phyloP scores from a whole-genome alignment of 2,113 vertebrate genomes.

The Bungarus multicinctus region DNA sequence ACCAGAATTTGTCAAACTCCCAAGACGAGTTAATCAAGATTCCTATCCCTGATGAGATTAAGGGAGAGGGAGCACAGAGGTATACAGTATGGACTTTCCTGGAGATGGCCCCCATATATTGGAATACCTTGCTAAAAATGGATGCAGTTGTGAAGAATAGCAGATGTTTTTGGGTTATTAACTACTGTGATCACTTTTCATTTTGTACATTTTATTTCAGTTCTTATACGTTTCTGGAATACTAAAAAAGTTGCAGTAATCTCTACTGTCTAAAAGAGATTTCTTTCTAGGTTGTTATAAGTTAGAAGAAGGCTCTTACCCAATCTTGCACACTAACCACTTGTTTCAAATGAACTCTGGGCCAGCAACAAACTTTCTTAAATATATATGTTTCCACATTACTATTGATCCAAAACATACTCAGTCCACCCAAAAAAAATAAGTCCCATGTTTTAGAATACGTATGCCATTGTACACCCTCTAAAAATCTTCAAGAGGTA shows the following conservation, averaged over 20 bases:
- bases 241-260: neutral
- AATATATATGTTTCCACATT: neutral
- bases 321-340: slow-evolving; percentile 10
- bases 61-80: neutral
- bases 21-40: neutral
- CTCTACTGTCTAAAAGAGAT: neutral
- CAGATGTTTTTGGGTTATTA: neutral
- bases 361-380: neutral
- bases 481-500: neutral
- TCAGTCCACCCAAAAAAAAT: slow-evolving; percentile 11
- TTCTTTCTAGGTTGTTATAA: neutral
- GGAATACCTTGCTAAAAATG: neutral
- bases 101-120: neutral
- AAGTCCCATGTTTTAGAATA: slow-evolving; percentile 19
- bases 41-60: neutral
- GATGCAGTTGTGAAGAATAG: neutral
- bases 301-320: neutral
- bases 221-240: neutral
- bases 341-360: neutral
- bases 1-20: neutral
- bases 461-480: neutral
- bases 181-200: neutral
- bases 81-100: neutral
- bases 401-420: neutral
- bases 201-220: neutral